A percentile compares a stretch with the other conserved stretches of the same genome.
These are phyloP conservation scores for Myocastor coypus DNA, from an alignment of 2,113 vertebrate genomes.

Conservation along the genomic window DNA sequence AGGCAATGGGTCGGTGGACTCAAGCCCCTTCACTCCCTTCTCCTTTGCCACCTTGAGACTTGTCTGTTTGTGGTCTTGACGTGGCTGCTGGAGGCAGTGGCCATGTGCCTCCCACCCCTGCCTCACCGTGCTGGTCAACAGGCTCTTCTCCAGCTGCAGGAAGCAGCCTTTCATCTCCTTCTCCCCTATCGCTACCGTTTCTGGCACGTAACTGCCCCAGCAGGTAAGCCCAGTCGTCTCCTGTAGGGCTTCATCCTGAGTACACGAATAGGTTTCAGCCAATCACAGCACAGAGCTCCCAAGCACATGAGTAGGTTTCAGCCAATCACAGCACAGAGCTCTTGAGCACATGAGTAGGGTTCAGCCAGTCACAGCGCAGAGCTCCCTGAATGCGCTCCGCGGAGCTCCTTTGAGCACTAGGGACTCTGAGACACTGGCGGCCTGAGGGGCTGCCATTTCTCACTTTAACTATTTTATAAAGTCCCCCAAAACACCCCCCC, in stretches of 20 bases:
- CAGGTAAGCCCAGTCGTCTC: not conserved
- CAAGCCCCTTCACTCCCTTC: too few relatives aligned
- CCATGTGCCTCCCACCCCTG: not conserved
- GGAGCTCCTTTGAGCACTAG: too few relatives aligned
- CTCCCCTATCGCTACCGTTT: accelerated
- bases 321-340: too few relatives aligned
- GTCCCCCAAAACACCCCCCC: not conserved
- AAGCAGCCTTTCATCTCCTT: too few relatives aligned
- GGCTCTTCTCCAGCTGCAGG: not conserved
- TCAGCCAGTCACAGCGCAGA: too few relatives aligned
- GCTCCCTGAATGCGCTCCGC: too few relatives aligned
- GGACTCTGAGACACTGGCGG: not conserved
- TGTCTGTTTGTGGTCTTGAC: too few relatives aligned
- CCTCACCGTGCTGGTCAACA: not conserved
- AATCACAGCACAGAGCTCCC: too few relatives aligned
- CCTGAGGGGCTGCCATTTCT: not conserved
- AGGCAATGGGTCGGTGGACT: too few relatives aligned
- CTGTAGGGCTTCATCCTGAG: too few relatives aligned
- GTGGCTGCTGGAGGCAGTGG: not conserved
- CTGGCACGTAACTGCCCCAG: not conserved
- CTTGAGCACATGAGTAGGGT: not conserved
- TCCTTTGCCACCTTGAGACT: not conserved
- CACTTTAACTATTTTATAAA: not conserved
- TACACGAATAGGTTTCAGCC: not conserved
- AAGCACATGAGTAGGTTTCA: not conserved